Evolutionary conservation across 2,113 vertebrate species (phyloP), one percentile per base, ranked within the genome.

Genomic region (Austrofundulus limnaeus): DNA sequence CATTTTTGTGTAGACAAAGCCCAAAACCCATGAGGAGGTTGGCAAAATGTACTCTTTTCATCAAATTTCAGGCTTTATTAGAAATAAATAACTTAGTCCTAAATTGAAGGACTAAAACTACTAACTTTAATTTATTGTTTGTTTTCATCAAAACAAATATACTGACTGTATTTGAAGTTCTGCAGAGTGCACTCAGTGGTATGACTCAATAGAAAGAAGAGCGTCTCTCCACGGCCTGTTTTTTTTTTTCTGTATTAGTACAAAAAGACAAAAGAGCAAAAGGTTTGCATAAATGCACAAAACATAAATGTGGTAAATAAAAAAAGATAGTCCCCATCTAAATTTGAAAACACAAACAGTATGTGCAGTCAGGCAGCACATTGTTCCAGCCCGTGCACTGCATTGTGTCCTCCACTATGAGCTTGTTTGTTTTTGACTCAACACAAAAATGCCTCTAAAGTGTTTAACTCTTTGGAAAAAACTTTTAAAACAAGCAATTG

Each of bases 281-380:
- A 51, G 21, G 28, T 72, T 51, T 19, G 23, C 59, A 41, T 46
- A 65, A 73, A 63, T 66, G 58, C 50, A 50, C 20, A 16, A 73
- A 25, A 42, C 41, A 61, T 46, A 74, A 53, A 59, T 41, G 37
- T 38, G 46, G 17, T 55, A 71, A 67, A 49, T 76, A n/a, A n/a
- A 56, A 73, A 64, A 82, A 25, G 41, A 74, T 34, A 57, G 69
- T 66, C 20, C 39, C 17, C 67, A 60, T 66, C 51, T 51, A 63
- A 72, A 82, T 55, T 59, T 75, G 49, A 59, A 67, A 74, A 76
- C 21, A 42, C 20, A 23, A 13, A 60, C 8, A 10, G 43, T 13
- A 8, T 17, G 51, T 67, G 54, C 56, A 72, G 49, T 68, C 72
- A 64, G 60, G 64, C 69, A 45, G 57, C 41, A 54, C 60, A 45